Conservation (phyloP, 2,113 vertebrate species). For the Synodontis membranacea region DNA sequence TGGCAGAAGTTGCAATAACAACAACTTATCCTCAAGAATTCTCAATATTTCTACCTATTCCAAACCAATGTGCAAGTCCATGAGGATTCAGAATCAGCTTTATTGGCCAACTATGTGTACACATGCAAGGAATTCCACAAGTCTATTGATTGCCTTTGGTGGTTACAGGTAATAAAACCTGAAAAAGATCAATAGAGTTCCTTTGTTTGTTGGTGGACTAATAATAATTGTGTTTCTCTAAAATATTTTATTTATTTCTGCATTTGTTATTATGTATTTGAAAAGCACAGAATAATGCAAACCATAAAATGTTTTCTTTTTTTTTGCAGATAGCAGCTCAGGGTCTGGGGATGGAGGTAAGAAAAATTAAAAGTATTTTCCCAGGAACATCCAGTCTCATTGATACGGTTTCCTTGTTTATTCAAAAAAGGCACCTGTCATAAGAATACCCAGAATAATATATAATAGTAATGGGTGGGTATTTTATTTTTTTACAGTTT, state of each 20-base stretch:
- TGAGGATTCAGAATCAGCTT: no score
- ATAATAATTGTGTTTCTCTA: neutral
- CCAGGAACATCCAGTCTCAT: neutral
- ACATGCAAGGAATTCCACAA: no score
- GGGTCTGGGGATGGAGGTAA: conserved; percentile 91
- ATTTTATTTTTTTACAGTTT: neutral
- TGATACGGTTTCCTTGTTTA: neutral
- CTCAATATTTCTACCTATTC: no score
- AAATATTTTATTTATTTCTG: neutral
- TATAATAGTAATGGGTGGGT: neutral
- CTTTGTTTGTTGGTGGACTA: neutral
- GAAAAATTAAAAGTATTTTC: conserved; percentile 3
- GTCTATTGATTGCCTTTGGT: no score
- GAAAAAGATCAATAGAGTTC: neutral
- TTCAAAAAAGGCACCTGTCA: neutral
- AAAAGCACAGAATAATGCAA: neutral
- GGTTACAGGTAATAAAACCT: neutral
- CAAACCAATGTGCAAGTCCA: no score
- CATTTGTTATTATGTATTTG: neutral
- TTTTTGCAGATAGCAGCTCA: conserved; percentile 82
- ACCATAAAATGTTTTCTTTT: conserved; percentile 10
- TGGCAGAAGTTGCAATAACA: no score
- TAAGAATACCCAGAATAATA: neutral
- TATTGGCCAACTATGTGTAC: no score
- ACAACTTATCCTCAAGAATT: no score